Percentiles rank a stretch among this genome's conserved stretches.
phyloP scores from a whole-genome alignment of 2,113 vertebrate genomes.

The Pogonocichla stellata region DNA sequence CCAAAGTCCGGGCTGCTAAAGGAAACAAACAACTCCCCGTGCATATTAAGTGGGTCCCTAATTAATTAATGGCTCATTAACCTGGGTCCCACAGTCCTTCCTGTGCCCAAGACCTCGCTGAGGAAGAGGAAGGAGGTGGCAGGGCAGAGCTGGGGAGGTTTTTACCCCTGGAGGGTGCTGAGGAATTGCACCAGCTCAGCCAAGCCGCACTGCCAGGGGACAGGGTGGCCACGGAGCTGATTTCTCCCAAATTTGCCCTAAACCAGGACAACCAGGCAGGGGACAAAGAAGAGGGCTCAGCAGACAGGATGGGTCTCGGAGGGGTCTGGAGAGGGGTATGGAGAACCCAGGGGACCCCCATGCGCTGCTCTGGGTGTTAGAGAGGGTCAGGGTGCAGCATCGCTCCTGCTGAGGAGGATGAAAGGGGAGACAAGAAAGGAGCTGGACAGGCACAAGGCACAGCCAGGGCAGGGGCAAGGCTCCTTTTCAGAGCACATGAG shows the following conservation, averaged over 20 bases:
- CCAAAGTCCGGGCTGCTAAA: slow-evolving; percentile 49
- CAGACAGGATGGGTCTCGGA: background rate
- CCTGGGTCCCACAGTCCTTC: background rate
- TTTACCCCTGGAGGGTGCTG: background rate
- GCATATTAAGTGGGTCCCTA: slow-evolving; percentile 44
- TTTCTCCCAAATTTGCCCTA: too few species aligned
- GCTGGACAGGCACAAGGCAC: background rate
- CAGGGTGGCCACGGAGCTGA: background rate
- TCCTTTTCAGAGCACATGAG: background rate
- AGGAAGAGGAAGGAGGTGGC: background rate
- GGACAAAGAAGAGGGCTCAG: background rate
- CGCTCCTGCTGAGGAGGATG: fast-evolving
- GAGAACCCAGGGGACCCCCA: background rate
- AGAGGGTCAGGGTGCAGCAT: background rate
- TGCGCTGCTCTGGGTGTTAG: fast-evolving
- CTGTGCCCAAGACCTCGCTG: background rate
- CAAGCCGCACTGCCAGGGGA: background rate
- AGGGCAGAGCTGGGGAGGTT: background rate
- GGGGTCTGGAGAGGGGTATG: fast-evolving
- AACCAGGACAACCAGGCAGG: background rate
- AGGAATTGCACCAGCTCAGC: background rate
- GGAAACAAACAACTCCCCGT: slow-evolving; percentile 45
- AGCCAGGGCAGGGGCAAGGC: background rate
- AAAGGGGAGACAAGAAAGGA: background rate
- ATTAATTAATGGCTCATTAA: slow-evolving; percentile 62